These are phyloP conservation scores for Zaprionus taronus DNA, from an alignment of 1,140 invertebrate species.

Conservation along the genomic window DNA sequence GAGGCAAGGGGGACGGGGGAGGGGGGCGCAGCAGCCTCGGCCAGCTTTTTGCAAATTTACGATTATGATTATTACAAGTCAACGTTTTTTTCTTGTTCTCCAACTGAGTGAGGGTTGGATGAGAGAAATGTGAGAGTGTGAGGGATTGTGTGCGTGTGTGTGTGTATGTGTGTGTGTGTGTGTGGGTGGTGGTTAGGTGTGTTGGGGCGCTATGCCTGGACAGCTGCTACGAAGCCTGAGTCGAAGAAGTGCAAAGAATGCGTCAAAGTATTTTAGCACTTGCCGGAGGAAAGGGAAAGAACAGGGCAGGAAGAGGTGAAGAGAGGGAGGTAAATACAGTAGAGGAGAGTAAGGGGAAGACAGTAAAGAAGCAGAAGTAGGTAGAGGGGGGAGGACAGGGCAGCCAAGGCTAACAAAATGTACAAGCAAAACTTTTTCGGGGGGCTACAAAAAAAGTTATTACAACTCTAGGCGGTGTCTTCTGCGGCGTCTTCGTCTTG, in stretches of 20 bases:
- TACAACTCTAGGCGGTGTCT: conserved; percentile 66
- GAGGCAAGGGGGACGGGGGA: no score
- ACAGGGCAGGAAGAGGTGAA: no score
- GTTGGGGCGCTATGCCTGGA: conserved; percentile 48
- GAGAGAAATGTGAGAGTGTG: conserved; percentile 28
- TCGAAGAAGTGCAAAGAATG: conserved; percentile 71
- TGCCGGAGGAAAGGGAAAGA: background rate
- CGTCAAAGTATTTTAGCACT: conserved; percentile 77
- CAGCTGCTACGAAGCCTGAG: conserved; percentile 48
- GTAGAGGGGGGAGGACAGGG: background rate
- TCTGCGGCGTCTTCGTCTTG: conserved; percentile 15
- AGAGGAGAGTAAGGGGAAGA: background rate
- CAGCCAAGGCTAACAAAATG: conserved; percentile 47
- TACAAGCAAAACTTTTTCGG: conserved; percentile 63
- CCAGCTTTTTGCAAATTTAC: conserved; percentile 83
- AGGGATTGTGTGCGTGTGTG: conserved; percentile 12
- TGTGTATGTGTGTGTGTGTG: background rate
- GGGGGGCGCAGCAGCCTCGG: conserved; percentile 30
- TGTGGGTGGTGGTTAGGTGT: conserved; percentile 33
- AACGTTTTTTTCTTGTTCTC: conserved; percentile 50
- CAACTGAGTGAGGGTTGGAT: conserved; percentile 39
- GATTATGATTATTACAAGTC: conserved; percentile 84
- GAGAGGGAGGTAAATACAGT: background rate
- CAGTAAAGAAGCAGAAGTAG: background rate
- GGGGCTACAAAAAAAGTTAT: conserved; percentile 69